Conservation (phyloP, 2,113 vertebrate species). For the Danionella cerebrum region DNA sequence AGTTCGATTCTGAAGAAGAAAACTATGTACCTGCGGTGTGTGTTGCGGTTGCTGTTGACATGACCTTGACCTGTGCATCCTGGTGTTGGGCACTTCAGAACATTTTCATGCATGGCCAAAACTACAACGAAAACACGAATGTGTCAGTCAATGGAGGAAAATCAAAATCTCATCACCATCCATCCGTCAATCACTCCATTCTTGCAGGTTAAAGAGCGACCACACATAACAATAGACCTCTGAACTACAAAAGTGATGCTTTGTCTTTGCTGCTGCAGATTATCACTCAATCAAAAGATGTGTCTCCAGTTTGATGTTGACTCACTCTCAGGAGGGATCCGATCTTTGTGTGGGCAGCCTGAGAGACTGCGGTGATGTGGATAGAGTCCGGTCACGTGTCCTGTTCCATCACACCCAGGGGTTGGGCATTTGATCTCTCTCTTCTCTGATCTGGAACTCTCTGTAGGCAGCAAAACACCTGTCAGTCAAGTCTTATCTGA, state of each 20-base stretch:
- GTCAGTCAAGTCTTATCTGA: constrained; percentile 25
- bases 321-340: constrained; percentile 98
- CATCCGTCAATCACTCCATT: background rate
- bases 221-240: background rate
- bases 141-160: background rate
- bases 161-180: too few relatives aligned
- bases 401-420: constrained; percentile 91
- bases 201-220: background rate
- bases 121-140: constrained; percentile 59
- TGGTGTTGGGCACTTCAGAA: constrained; percentile 95
- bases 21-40: constrained; percentile 83
- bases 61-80: constrained; percentile 98
- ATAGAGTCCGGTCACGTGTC: constrained; percentile 93
- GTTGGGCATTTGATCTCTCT: constrained; percentile 96
- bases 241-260: background rate
- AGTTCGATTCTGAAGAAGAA: background rate
- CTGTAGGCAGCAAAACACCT: constrained; percentile 50
- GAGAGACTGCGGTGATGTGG: constrained; percentile 97
- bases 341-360: constrained; percentile 96
- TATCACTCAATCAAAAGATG: background rate
- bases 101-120: constrained; percentile 97
- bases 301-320: constrained; percentile 27
- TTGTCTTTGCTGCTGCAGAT: background rate
- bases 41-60: constrained; percentile 98
- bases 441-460: constrained; percentile 87